Percentiles rank a stretch among this genome's conserved stretches.
Conservation (phyloP, 2,113 vertebrate genomes). For the Sinocyclocheilus anophthalmus region DNA sequence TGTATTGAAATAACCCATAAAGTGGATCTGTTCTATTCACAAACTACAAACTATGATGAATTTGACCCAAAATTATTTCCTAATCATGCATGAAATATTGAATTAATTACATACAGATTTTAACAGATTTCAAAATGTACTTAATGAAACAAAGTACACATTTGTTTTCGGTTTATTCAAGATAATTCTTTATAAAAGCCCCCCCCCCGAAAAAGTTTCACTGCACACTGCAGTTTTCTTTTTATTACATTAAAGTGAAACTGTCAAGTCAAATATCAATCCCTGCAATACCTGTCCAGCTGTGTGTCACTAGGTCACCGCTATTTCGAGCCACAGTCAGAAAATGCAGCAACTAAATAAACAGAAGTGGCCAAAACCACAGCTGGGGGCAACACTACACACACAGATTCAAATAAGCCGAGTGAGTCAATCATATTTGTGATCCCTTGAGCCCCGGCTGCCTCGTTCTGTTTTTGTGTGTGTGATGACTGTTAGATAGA, state of each 20-base stretch:
- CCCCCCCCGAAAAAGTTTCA: too few relatives aligned
- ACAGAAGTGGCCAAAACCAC: slow-evolving; percentile 45
- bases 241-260: slow-evolving; percentile 30
- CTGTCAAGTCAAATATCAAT: slow-evolving; percentile 39
- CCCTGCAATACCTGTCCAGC: slow-evolving; percentile 56
- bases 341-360: slow-evolving; percentile 55
- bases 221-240: neutral
- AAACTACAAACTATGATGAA: too few relatives aligned
- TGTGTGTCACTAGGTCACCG: slow-evolving; percentile 55
- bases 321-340: slow-evolving; percentile 65
- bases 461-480: neutral
- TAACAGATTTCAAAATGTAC: too few relatives aligned
- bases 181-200: too few relatives aligned
- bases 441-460: neutral
- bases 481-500: slow-evolving; percentile 16
- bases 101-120: too few relatives aligned
- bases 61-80: too few relatives aligned
- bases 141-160: too few relatives aligned
- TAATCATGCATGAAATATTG: too few relatives aligned
- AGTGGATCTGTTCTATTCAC: too few relatives aligned
- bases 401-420: neutral
- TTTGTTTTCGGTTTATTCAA: too few relatives aligned
- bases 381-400: neutral
- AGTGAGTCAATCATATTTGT: neutral
- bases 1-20: too few relatives aligned